phyloP scores from a whole-genome alignment of 2,888 invertebrate genomes.

The Embidobia sp. region DNA sequence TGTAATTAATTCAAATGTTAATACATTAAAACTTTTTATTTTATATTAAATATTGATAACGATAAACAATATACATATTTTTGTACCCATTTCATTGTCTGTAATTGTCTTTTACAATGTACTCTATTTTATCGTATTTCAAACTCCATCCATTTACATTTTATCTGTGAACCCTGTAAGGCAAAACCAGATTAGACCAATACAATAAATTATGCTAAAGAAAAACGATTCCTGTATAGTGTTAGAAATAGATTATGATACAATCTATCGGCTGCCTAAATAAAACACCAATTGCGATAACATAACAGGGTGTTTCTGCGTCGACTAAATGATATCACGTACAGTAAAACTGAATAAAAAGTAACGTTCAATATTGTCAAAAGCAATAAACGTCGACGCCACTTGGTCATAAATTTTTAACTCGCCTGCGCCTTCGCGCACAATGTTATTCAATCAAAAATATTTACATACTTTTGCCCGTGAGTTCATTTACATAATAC shows the following conservation, averaged over 20 bases:
- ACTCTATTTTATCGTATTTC: too few relatives aligned
- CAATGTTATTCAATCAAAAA: constrained; percentile 55
- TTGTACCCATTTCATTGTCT: too few relatives aligned
- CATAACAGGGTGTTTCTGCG: background rate
- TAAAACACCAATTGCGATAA: constrained; percentile 29
- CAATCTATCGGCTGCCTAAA: constrained; percentile 11
- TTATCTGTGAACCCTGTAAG: background rate
- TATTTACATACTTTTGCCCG: constrained; percentile 41
- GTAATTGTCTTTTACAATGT: too few relatives aligned
- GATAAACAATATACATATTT: too few relatives aligned
- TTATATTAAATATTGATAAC: too few relatives aligned
- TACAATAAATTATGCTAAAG: background rate
- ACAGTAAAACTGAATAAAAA: constrained; percentile 49
- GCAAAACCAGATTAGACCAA: background rate
- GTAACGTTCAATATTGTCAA: constrained; percentile 53
- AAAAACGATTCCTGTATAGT: background rate
- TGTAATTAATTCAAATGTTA: too few relatives aligned
- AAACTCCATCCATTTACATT: background rate
- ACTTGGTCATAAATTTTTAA: constrained; percentile 50
- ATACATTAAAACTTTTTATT: too few relatives aligned
- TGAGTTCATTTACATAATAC: constrained; percentile 42
- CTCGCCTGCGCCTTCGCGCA: constrained; percentile 37
- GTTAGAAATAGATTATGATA: constrained; percentile 15
- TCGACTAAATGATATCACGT: constrained; percentile 17
- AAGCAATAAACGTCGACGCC: constrained; percentile 53